Base-by-base conservation (phyloP, 1,140 invertebrate genomes). In the Cydia strobilella region DNA sequence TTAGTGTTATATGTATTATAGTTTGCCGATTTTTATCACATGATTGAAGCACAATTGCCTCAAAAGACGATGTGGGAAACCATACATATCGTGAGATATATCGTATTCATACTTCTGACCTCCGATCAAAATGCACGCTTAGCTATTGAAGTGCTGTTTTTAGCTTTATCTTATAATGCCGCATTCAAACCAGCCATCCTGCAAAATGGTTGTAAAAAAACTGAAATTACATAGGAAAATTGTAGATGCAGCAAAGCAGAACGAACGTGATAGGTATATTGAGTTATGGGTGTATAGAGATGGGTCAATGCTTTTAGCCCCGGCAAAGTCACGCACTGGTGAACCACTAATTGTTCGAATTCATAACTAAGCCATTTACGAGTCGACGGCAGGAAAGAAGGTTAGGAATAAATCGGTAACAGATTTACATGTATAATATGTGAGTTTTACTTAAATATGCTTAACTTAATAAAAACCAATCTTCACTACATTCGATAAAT, bases 291-390 rank as follows among this genome's bases (percentile, higher is more conserved):
- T 23, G 69, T 15, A 65, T 35, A 69, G 39, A 62, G 12, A 35
- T 27, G 62, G 77, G 79, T 80, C 76, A 77, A 74, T 78, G 79
- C 74, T 79, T 80, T 79, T 72, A 80, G 75, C 45, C 72, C 65
- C 63, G 77, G 59, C 74, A 71, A 74, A 77, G 76, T 76, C 79
- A 82, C 77, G 72, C 77, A 76, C 75, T 39, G 69, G 72, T 69
- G 69, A 73, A 48, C 66, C 59, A 76, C 76, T 75, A 75, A 77
- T 73, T 72, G 74, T 77, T 77, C 48, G 75, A 10, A 59, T 59
- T 59, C 48, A 51, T 51, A 51, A 51, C 48, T 51, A n/a, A 51
- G n/a, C 48, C n/a, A 51, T 51, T 51, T 51, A 18, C 48, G 3
- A 51, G 42, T 15, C 48, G 1, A 51, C 48, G n/a, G n/a, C 48